A percentile compares a stretch with the other conserved stretches of the same genome.
phyloP scores from a whole-genome alignment of 2,113 vertebrate genomes.

The Myotis davidii region DNA sequence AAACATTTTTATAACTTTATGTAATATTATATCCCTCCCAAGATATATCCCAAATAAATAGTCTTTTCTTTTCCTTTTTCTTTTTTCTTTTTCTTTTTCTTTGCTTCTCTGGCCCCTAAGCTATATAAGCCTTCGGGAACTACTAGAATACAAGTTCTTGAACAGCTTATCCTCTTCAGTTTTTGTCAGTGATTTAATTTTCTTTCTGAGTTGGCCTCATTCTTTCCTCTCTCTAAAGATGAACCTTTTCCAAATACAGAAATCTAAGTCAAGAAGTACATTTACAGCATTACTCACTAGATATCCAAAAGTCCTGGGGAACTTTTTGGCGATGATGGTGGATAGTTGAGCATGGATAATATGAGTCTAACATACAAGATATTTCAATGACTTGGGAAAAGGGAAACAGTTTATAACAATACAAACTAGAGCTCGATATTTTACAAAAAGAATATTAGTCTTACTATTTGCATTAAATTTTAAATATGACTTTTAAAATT shows the following conservation, averaged over 20 bases:
- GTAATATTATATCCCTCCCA: background rate
- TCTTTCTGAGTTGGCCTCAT: background rate
- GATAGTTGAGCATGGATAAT: background rate
- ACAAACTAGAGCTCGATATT: background rate
- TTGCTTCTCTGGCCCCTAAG: background rate
- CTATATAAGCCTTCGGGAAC: background rate
- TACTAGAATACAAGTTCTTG: background rate
- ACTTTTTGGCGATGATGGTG: background rate
- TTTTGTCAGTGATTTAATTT: slow-evolving; percentile 30
- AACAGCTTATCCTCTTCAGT: background rate
- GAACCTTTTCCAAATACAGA: background rate
- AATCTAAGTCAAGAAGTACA: background rate
- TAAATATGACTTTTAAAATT: background rate
- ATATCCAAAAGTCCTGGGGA: background rate
- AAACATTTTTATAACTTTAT: slow-evolving; percentile 7
- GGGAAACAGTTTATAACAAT: background rate
- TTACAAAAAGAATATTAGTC: background rate
- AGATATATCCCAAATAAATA: slow-evolving; percentile 22
- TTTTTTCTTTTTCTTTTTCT: background rate
- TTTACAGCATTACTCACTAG: background rate
- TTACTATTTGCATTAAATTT: background rate
- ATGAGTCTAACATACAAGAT: background rate
- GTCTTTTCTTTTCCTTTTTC: background rate
- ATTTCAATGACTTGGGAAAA: background rate
- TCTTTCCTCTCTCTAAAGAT: background rate